A percentile compares a stretch with the other conserved stretches of the same genome.
These are phyloP conservation scores for Pelodiscus sinensis DNA, from an alignment of 2,113 vertebrate genomes.

Conservation along the genomic window DNA sequence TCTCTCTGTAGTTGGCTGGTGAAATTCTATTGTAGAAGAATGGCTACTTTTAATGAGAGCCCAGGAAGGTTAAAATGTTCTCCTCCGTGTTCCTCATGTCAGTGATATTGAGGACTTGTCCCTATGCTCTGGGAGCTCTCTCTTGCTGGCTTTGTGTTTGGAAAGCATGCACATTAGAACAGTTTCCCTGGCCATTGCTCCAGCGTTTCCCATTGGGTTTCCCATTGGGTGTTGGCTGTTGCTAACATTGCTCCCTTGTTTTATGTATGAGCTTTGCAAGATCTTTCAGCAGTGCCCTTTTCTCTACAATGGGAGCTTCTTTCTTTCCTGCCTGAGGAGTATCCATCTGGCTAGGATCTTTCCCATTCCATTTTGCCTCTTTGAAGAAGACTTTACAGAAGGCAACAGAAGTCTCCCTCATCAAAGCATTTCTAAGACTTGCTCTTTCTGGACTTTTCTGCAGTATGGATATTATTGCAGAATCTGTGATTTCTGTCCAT, in stretches of 20 bases:
- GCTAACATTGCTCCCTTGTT: neutral
- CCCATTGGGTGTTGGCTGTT: neutral
- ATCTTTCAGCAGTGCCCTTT: neutral
- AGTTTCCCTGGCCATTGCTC: neutral
- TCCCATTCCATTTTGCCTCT: neutral
- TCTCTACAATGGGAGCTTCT: neutral
- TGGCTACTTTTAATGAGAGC: too few species aligned
- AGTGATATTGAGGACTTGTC: neutral
- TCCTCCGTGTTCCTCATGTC: neutral
- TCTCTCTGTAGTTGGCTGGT: too few species aligned
- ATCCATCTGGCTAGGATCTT: neutral
- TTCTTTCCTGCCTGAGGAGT: neutral
- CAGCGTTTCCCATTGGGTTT: neutral
- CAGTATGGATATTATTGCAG: neutral
- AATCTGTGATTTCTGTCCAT: neutral
- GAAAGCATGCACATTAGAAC: neutral
- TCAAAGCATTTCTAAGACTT: neutral
- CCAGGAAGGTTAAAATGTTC: too few species aligned
- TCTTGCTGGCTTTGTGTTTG: neutral
- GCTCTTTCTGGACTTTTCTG: neutral
- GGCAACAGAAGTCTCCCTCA: neutral
- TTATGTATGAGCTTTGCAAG: neutral
- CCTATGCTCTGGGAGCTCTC: too few species aligned
- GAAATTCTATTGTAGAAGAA: too few species aligned
- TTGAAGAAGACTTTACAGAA: neutral